Percentiles rank a stretch among this genome's conserved stretches.
Conservation (phyloP, 1,140 invertebrate genomes). For the Oncopeltus fasciatus region DNA sequence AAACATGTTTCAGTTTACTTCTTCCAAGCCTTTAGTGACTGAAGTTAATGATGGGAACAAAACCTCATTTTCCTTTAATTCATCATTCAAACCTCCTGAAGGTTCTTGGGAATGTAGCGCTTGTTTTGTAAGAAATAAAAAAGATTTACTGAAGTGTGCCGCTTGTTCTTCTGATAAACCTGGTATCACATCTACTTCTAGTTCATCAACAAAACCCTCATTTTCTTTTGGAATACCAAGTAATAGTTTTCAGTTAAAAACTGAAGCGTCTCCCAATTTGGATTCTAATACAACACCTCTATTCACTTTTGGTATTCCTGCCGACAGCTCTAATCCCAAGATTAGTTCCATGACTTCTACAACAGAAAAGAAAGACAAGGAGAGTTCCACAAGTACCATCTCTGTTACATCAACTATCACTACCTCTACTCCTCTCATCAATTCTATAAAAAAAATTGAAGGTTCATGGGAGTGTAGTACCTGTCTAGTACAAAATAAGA, state of each 20-base stretch:
- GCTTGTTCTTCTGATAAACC: constrained; percentile 5
- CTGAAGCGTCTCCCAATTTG: too few relatives aligned
- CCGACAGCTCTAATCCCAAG: neutral
- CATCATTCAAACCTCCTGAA: constrained; percentile 29
- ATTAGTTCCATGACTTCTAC: neutral
- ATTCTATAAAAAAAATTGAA: constrained; percentile 31
- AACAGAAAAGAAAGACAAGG: too few relatives aligned
- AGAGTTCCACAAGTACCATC: neutral
- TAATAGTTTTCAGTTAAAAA: too few relatives aligned
- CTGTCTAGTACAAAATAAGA: constrained; percentile 43
- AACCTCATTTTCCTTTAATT: too few relatives aligned
- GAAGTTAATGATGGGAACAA: neutral
- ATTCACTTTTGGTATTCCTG: constrained; percentile 2
- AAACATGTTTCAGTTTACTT: neutral
- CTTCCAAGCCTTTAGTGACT: neutral
- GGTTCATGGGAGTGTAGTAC: constrained; percentile 42
- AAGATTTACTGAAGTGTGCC: constrained; percentile 34
- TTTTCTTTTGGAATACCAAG: constrained; percentile 15
- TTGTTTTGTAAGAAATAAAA: constrained; percentile 43
- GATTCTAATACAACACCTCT: neutral
- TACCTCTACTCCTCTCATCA: neutral
- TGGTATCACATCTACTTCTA: neutral
- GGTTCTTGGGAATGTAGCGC: constrained; percentile 42
- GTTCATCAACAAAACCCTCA: neutral
- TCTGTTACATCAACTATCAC: neutral